phyloP scores from a whole-genome alignment of 1,140 invertebrate species.

The Formica exsecta region DNA sequence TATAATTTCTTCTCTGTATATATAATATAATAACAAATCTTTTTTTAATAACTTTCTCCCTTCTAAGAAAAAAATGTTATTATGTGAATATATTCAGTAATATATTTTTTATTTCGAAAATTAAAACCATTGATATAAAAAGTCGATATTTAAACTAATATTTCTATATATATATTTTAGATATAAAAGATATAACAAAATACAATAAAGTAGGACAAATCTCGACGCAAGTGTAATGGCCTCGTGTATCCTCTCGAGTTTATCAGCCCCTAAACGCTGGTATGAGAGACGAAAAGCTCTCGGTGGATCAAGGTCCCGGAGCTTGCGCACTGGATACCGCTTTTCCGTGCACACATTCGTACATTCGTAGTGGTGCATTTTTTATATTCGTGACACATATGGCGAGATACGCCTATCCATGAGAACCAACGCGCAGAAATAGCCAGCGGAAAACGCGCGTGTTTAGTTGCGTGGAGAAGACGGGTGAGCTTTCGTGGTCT shows the following conservation, averaged over 20 bases:
- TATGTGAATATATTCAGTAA: neutral
- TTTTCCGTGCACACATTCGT: slow-evolving; percentile 30
- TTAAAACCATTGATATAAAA: neutral
- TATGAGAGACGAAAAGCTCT: slow-evolving; percentile 39
- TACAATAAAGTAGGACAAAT: neutral
- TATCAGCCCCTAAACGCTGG: slow-evolving; percentile 28
- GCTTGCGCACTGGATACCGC: slow-evolving; percentile 68
- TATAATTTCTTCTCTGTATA: neutral
- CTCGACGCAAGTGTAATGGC: slow-evolving; percentile 1
- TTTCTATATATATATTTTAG: neutral
- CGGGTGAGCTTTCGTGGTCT: slow-evolving; percentile 1
- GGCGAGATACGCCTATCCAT: slow-evolving; percentile 49
- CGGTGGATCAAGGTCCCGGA: slow-evolving; percentile 66
- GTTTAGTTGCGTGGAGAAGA: slow-evolving; percentile 26
- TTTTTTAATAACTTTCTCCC: neutral
- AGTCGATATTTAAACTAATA: neutral
- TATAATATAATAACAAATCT: neutral
- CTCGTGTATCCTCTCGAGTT: slow-evolving; percentile 41
- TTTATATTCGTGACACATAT: slow-evolving; percentile 14
- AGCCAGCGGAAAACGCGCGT: slow-evolving; percentile 45
- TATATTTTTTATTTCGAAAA: neutral
- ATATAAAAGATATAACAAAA: neutral
- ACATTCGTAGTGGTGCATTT: slow-evolving; percentile 32
- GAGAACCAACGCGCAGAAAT: slow-evolving; percentile 54
- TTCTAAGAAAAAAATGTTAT: neutral